phyloP scores from a whole-genome alignment of 2,113 vertebrate genomes.

The Boulengeromyrus knoepffleri region DNA sequence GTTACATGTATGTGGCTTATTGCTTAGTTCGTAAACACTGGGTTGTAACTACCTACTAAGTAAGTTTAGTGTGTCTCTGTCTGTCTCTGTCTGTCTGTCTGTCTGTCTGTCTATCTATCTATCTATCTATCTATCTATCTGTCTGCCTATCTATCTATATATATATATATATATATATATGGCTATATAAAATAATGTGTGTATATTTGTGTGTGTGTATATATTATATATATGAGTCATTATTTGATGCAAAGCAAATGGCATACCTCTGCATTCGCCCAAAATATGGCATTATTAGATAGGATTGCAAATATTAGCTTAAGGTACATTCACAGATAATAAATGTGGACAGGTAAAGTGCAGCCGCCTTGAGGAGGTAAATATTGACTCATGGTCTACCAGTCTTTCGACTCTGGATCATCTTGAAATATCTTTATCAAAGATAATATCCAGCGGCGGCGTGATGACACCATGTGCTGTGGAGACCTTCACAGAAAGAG shows the following conservation, averaged over 20 bases:
- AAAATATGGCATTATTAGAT: background rate
- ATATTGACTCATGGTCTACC: conserved; percentile 3
- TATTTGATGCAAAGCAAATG: background rate
- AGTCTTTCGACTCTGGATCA: background rate
- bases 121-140: too few species aligned
- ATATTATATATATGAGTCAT: background rate
- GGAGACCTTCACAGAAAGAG: too few species aligned
- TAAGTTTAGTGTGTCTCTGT: background rate
- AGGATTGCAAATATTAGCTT: conserved; percentile 2
- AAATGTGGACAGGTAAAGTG: background rate
- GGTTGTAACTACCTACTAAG: conserved; percentile 26
- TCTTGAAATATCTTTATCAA: background rate
- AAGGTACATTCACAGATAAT: background rate
- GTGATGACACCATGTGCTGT: background rate
- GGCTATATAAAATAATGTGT: too few species aligned
- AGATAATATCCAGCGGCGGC: background rate
- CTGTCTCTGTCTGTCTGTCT: too few species aligned
- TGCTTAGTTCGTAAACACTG: conserved; percentile 41
- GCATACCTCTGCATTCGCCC: background rate
- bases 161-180: too few species aligned
- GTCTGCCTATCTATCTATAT: too few species aligned
- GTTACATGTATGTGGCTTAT: conserved; percentile 32
- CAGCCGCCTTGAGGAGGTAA: background rate
- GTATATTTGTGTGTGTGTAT: too few species aligned
- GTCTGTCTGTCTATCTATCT: background rate